These are phyloP conservation scores for Geothlypis trichas DNA, from an alignment of 2,113 vertebrate genomes.

Conservation along the genomic window DNA sequence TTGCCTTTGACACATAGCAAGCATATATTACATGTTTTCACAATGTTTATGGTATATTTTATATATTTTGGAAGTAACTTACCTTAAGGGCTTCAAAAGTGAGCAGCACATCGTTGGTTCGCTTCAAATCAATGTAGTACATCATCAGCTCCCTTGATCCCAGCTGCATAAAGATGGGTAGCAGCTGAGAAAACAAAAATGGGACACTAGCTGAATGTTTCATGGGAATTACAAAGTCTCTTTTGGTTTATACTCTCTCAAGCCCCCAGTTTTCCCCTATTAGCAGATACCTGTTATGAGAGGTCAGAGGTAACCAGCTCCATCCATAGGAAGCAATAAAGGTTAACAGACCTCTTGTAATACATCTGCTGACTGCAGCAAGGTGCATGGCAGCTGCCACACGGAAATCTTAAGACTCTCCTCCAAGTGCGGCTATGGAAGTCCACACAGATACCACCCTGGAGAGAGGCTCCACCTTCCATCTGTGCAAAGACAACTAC, in stretches of 20 bases:
- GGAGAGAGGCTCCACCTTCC: slow-evolving; percentile 46
- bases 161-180: slow-evolving; percentile 98
- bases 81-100: slow-evolving; percentile 99
- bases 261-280: slow-evolving; percentile 1
- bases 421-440: slow-evolving; percentile 56
- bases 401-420: slow-evolving; percentile 56
- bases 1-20: not conserved
- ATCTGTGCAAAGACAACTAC: slow-evolving; percentile 67
- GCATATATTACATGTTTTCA: not conserved
- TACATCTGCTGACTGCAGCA: slow-evolving; percentile 63
- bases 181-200: slow-evolving; percentile 75
- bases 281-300: slow-evolving; percentile 58
- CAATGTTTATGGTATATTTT: not conserved
- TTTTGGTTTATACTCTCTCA: slow-evolving; percentile 25
- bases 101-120: slow-evolving; percentile 94
- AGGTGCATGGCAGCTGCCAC: slow-evolving; percentile 59
- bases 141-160: slow-evolving; percentile 95
- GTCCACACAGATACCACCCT: slow-evolving; percentile 44
- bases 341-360: slow-evolving; percentile 65
- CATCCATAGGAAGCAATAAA: slow-evolving; percentile 69
- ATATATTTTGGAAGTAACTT: not conserved
- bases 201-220: not conserved
- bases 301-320: slow-evolving; percentile 65
- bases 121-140: slow-evolving; percentile 96
- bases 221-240: not conserved